phyloP scores from a whole-genome alignment of 2,113 vertebrate genomes.

The Xiphophorus hellerii region DNA sequence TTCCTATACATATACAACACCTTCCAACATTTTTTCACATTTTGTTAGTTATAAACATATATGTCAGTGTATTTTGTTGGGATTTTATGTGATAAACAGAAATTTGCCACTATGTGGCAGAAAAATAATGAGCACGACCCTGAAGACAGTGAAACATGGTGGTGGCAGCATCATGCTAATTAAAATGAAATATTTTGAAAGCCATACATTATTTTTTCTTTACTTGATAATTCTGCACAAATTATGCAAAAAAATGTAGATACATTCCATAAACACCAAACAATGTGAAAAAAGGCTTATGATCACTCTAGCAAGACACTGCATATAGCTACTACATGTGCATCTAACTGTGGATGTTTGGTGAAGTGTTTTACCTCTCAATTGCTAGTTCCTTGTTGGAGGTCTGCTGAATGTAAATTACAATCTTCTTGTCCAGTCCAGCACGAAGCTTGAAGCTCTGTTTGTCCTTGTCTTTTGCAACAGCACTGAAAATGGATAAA shows the following conservation, averaged over 20 bases:
- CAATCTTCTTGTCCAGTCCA: conserved; percentile 97
- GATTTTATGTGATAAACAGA: background rate
- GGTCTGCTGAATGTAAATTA: conserved; percentile 96
- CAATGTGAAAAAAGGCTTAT: background rate
- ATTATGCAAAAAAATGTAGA: background rate
- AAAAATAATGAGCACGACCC: no score
- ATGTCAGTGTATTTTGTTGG: background rate
- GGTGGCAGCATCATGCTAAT: background rate
- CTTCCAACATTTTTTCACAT: background rate
- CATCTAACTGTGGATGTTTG: background rate
- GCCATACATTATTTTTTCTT: background rate
- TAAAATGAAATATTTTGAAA: background rate
- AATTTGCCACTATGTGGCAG: background rate
- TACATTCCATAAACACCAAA: background rate
- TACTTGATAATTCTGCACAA: background rate
- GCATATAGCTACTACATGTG: background rate
- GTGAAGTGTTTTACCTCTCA: conserved; percentile 86
- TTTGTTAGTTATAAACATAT: background rate
- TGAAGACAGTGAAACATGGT: no score
- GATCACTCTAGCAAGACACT: no score
- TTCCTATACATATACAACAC: background rate
- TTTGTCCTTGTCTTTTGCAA: conserved; percentile 97
- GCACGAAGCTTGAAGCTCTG: conserved; percentile 98
- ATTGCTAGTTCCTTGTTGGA: conserved; percentile 98
- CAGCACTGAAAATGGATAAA: conserved; percentile 82